These are phyloP conservation scores for Monopis laevigella DNA, from an alignment of 2,888 invertebrate species.

Conservation along the genomic window DNA sequence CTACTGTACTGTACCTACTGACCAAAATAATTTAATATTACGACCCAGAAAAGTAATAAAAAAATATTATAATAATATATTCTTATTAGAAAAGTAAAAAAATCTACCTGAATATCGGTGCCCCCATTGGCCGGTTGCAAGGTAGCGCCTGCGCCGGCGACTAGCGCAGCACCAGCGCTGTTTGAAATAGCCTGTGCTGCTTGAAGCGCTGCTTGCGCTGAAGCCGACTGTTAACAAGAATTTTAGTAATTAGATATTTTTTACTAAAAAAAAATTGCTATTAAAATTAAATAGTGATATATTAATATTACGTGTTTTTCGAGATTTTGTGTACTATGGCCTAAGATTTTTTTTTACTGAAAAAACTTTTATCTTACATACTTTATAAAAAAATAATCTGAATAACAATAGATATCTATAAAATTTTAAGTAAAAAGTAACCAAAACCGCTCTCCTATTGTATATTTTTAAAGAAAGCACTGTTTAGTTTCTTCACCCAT, in stretches of 20 bases:
- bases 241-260: too few relatives aligned
- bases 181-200: slow-evolving; percentile 83
- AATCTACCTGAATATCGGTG: slow-evolving; percentile 64
- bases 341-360: too few relatives aligned
- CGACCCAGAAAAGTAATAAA: neutral
- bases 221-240: slow-evolving; percentile 77
- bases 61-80: neutral
- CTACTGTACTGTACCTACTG: too few relatives aligned
- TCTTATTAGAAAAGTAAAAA: neutral
- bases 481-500: too few relatives aligned
- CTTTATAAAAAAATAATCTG: too few relatives aligned
- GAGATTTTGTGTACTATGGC: too few relatives aligned
- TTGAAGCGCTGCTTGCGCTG: slow-evolving; percentile 86
- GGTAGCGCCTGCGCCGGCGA: slow-evolving; percentile 71
- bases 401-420: too few relatives aligned
- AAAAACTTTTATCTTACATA: too few relatives aligned
- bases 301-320: too few relatives aligned
- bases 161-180: slow-evolving; percentile 69
- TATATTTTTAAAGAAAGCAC: neutral
- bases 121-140: slow-evolving; percentile 66
- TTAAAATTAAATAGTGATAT: neutral
- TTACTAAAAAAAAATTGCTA: slow-evolving; percentile 24
- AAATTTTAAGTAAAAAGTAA: too few relatives aligned
- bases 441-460: neutral
- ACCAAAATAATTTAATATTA: too few relatives aligned